These are phyloP conservation scores for Leucophenga montana DNA, from an alignment of 2,888 invertebrate species.

Conservation along the genomic window DNA sequence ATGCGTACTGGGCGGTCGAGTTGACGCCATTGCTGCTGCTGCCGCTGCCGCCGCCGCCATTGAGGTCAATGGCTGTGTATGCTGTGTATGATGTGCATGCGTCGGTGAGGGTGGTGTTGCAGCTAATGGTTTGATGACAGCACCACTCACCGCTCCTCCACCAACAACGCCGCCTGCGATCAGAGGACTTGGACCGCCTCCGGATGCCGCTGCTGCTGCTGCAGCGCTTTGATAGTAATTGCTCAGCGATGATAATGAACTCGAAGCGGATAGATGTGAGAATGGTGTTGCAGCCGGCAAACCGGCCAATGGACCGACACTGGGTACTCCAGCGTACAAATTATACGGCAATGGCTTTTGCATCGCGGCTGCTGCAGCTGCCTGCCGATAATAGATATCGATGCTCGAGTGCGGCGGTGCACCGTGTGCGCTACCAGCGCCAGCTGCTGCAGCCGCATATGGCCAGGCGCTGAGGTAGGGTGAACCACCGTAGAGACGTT, in stretches of 20 bases:
- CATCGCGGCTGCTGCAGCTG: conserved; percentile 84
- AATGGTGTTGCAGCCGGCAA: conserved; percentile 72
- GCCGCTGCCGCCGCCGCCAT: conserved; percentile 38
- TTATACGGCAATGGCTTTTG: conserved; percentile 91
- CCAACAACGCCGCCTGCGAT: conserved; percentile 16
- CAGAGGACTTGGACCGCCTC: background rate
- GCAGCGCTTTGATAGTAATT: conserved; percentile 75
- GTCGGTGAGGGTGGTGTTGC: conserved; percentile 24
- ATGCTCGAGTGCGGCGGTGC: conserved; percentile 79
- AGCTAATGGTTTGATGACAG: conserved; percentile 27
- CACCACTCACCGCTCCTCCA: conserved; percentile 26
- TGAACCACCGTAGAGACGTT: conserved; percentile 88
- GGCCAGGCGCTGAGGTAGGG: conserved; percentile 80
- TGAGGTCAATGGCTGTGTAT: conserved; percentile 30
- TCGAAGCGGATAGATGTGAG: conserved; percentile 77
- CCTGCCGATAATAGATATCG: conserved; percentile 88
- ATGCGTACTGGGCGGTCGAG: conserved; percentile 30
- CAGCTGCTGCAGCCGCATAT: conserved; percentile 77
- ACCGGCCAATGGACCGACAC: conserved; percentile 64
- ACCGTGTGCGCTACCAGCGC: conserved; percentile 68
- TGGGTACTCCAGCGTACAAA: conserved; percentile 73
- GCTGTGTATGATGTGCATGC: background rate
- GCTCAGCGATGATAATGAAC: conserved; percentile 76
- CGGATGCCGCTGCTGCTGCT: conserved; percentile 50
- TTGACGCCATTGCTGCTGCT: conserved; percentile 37